These are phyloP conservation scores for Lathamus discolor DNA, from an alignment of 2,113 vertebrate genomes.

Conservation along the genomic window DNA sequence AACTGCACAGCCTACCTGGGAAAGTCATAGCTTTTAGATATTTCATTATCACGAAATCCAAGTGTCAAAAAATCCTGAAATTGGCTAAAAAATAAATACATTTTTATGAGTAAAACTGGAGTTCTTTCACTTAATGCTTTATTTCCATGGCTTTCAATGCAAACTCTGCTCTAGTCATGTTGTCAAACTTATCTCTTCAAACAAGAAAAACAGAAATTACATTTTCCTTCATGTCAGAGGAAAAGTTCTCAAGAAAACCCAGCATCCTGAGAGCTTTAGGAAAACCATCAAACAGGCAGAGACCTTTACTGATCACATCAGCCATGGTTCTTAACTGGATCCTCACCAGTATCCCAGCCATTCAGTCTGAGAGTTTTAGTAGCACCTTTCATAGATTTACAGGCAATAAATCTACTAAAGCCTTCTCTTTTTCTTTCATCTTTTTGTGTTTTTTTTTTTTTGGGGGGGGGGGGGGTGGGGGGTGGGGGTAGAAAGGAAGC, in stretches of 20 bases:
- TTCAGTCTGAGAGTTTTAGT: not conserved
- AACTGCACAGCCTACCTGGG: not conserved
- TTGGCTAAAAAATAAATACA: not conserved
- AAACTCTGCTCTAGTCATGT: not conserved
- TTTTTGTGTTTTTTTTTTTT: not conserved
- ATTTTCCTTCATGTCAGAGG: not conserved
- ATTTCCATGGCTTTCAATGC: not conserved
- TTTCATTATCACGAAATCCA: slow-evolving; percentile 10
- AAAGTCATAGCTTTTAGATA: not conserved
- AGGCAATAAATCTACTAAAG: slow-evolving; percentile 30
- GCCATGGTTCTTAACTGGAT: not conserved
- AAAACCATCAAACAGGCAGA: not conserved
- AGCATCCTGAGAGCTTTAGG: not conserved
- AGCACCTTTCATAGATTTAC: slow-evolving; percentile 33
- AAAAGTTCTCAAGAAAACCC: not conserved
- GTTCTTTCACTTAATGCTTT: not conserved
- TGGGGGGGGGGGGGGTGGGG: no score
- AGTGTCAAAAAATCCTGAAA: not conserved
- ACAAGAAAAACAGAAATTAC: slow-evolving; percentile 4
- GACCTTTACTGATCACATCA: not conserved
- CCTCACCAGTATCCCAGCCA: not conserved
- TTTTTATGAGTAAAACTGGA: not conserved
- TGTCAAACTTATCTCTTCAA: slow-evolving; percentile 5
- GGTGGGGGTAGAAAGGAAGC: no score
- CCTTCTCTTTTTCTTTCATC: slow-evolving; percentile 29